Base-by-base conservation (phyloP, 2,888 invertebrate genomes). In the Gymnocheta viridis region DNA sequence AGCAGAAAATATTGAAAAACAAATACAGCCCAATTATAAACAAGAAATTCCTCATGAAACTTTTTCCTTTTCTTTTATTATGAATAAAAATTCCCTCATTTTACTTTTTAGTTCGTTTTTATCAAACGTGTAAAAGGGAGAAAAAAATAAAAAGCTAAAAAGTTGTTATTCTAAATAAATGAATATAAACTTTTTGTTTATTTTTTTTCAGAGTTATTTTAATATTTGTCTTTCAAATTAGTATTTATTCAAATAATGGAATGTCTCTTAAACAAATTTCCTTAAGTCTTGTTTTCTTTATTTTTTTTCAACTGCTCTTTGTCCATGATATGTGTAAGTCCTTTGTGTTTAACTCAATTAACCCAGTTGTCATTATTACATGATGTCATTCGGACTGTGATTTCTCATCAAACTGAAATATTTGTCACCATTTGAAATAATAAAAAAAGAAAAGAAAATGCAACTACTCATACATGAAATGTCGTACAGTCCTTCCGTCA, bases 351-450 rank as follows among this genome's bases (percentile, higher is more conserved):
- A 54, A 69, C 10, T 41, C 17, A 27, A 54, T 38, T 41, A 27
- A 54, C 14, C 35, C 41, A 12, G 12, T 12, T 69, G 38, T 19
- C 51, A 67, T 22, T 32, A 47, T 44, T n/a, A 35, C 22, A 35
- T 51, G 49, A 49, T 51, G n/a, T 51, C 32, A 54, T 32, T 22
- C 12, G 44, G 17, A n/a, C 54, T 27, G 27, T 6, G 22, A 54
- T 24, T 58, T 47, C 47, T n/a, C 47, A 35, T 49, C 35, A 60
- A 60, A 49, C 35, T 60, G 19, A 22, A 56, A 3, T 60, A 60
- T 41, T 44, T 56, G 70, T 6, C 2, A 51, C n/a, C 6, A 60
- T 60, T 60, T 49, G 0, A 73, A 60, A 49, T 38, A 9, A n/a
- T n/a, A n/a, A n/a, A 60, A 70, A 60, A 60, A 4, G 32, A 32